Conservation (phyloP, 2,113 vertebrate species). For the Motacilla alba region DNA sequence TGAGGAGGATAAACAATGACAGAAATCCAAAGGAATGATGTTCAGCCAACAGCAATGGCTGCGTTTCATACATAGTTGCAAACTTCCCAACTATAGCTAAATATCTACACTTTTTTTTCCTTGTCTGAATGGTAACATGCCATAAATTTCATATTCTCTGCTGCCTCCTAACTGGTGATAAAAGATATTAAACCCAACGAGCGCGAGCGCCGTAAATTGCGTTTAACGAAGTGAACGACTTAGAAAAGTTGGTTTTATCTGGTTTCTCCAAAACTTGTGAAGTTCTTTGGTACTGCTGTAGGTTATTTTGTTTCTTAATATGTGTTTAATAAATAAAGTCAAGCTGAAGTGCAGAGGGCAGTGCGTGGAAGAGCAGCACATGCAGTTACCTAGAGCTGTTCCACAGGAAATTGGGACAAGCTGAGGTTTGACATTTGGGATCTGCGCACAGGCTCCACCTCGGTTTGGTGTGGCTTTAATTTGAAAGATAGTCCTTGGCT, state of each 20-base stretch:
- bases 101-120: neutral
- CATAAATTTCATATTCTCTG: neutral
- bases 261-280: neutral
- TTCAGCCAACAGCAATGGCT: constrained; percentile 33
- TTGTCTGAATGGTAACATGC: neutral
- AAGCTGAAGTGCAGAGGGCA: neutral
- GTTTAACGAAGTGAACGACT: neutral
- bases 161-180: neutral
- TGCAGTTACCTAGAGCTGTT: neutral
- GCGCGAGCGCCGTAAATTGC: fast-evolving
- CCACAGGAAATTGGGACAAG: neutral
- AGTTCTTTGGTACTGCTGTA: neutral
- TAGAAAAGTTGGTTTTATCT: neutral
- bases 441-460: neutral
- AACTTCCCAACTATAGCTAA: neutral
- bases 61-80: constrained; percentile 44
- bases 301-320: neutral
- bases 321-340: neutral
- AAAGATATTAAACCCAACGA: neutral
- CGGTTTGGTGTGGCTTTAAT: neutral
- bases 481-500: neutral
- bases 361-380: neutral
- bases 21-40: constrained; percentile 67
- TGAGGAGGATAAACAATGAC: constrained; percentile 69
- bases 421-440: neutral